Evolutionary conservation across 2,113 vertebrate genomes (phyloP), one percentile per base, ranked within the genome.

Genomic region (Nanger granti): DNA sequence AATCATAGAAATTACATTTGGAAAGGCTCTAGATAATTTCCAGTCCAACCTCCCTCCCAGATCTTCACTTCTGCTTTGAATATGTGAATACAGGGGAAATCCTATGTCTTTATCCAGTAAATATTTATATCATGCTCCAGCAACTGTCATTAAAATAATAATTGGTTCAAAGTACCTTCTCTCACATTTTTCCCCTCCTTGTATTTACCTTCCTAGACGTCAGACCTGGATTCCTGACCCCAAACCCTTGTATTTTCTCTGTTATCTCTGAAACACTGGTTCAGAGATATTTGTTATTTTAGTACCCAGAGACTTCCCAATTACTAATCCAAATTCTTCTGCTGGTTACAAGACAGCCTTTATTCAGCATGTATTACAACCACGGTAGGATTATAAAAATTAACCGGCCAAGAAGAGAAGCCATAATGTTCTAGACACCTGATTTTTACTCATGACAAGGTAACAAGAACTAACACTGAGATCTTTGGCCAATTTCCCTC

Each of bases 1-100:
- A 57, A 76, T 93, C 83, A 92, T 3, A 83, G 87, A 95, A 54
- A 76, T 82, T 91, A 62, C 26, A 76, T 86, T 79, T 89, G 49
- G 60, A 95, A 89, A 11, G 12, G 31, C 90, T 15, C 76, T 93
- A 94, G 62, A 90, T 64, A 64, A 94, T 95, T 94, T 93, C 84
- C 26, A 59, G 69, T 69, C 47, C 26, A 93, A 79, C 22, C 10
- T 73, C 66, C 41, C 12, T 80, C 34, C 34, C 49, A 80, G n/a
- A 57, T 97, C 86, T 89, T 83, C 83, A 59, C 64, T 79, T 87
- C 34, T 59, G 62, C 34, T 57, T 54, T 97, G 59, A 80, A 69
- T 76, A 94, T 31, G 15, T 73, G 34, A 79, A 76, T 31, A 62
- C 29, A 85, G 83, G 26, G 28, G 20, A 94, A 94, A 89, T 52